Evolutionary conservation across 2,113 vertebrate species (phyloP).

Genomic region (Pyrgilauda ruficollis): DNA sequence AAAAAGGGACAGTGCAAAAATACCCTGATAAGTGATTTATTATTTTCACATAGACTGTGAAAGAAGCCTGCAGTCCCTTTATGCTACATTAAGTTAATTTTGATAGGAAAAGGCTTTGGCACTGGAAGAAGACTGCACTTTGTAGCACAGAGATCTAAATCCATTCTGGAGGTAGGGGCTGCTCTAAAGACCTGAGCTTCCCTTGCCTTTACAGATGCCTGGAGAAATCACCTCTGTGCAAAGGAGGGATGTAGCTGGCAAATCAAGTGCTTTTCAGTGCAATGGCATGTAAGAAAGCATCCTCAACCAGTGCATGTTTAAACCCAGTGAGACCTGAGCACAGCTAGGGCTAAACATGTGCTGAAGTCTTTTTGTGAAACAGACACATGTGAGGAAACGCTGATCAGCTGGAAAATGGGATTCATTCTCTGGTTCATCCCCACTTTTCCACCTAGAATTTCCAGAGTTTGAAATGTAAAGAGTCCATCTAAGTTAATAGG

Average conservation of each 20-base stretch:
- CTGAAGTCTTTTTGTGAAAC: constrained; percentile 38
- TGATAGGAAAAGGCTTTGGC: not conserved
- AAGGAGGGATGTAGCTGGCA: not conserved
- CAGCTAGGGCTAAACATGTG: constrained; percentile 37
- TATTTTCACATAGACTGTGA: not conserved
- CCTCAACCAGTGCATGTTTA: not conserved
- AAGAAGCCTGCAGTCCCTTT: not conserved
- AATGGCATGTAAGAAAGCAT: not conserved
- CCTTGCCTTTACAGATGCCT: not conserved
- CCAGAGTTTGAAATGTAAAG: not conserved
- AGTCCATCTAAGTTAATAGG: not conserved
- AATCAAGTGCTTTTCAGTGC: not conserved
- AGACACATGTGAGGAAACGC: constrained; percentile 27
- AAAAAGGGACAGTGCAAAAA: not conserved
- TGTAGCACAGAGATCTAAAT: not conserved
- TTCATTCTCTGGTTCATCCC: not conserved
- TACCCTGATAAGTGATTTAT: not conserved
- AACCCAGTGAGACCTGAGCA: constrained; percentile 42
- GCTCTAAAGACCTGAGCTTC: not conserved
- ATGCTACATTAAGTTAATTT: not conserved
- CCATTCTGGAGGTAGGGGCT: not conserved
- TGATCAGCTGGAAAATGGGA: constrained; percentile 11
- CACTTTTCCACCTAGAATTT: not conserved
- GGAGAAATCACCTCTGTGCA: not conserved
- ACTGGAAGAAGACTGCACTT: not conserved